Evolutionary conservation across 2,888 invertebrate genomes (phyloP).

Genomic region (Stenodema calcarata): DNA sequence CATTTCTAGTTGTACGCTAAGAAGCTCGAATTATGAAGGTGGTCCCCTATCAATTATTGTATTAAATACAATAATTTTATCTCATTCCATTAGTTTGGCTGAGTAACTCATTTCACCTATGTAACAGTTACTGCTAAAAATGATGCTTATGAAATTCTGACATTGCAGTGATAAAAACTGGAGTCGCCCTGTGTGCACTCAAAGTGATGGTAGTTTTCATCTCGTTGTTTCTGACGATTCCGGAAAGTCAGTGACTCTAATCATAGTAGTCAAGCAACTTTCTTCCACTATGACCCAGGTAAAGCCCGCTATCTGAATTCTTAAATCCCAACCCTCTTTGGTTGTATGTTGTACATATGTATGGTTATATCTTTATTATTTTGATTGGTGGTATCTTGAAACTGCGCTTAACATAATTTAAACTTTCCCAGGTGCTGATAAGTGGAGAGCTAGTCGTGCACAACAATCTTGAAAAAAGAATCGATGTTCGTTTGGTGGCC

Average conservation of each 20-base stretch:
- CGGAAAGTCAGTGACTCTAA: constrained; percentile 51
- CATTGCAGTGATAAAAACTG: constrained; percentile 51
- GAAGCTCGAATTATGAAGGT: no score
- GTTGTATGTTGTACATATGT: neutral
- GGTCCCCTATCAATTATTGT: no score
- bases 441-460: constrained; percentile 54
- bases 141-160: no score
- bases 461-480: constrained; percentile 51
- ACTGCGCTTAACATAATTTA: neutral
- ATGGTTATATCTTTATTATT: neutral
- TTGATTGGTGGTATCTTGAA: neutral
- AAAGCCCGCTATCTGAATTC: neutral
- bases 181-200: constrained; percentile 54
- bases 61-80: no score
- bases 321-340: neutral
- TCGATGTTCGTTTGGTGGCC: constrained; percentile 53
- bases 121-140: no score
- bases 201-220: constrained; percentile 47
- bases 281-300: constrained; percentile 56
- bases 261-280: constrained; percentile 55
- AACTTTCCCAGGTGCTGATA: constrained; percentile 52
- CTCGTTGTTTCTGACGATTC: constrained; percentile 54
- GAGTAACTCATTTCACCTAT: no score
- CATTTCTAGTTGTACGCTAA: no score
- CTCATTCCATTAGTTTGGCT: no score